Percentiles rank a stretch among this genome's conserved stretches.
phyloP scores from a whole-genome alignment of 2,888 invertebrate species.

The Drosophila koepferae region DNA sequence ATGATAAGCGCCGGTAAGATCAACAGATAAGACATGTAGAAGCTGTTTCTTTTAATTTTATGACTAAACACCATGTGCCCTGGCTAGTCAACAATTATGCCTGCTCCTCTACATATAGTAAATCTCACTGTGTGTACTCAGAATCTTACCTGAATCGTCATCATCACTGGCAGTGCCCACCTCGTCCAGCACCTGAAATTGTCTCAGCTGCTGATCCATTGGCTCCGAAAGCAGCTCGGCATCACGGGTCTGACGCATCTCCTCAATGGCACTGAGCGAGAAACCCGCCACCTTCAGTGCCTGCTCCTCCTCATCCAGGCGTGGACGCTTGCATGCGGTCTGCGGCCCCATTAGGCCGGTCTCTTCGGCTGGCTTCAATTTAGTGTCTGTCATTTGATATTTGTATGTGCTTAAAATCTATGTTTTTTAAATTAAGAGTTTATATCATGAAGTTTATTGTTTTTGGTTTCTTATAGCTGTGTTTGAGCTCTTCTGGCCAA shows the following conservation, averaged over 20 bases:
- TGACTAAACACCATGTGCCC: constrained; percentile 12
- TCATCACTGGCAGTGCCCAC: constrained; percentile 86
- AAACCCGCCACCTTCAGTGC: constrained; percentile 82
- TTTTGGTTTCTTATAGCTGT: constrained; percentile 62
- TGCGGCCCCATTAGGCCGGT: not conserved
- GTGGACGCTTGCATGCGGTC: constrained; percentile 42
- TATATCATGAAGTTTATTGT: not conserved
- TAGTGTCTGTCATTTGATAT: constrained; percentile 34
- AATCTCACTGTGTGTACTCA: constrained; percentile 3
- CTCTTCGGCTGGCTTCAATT: constrained; percentile 1
- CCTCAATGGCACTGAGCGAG: constrained; percentile 83
- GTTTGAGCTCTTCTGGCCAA: constrained; percentile 82
- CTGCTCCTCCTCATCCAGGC: constrained; percentile 63
- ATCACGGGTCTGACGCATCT: constrained; percentile 80
- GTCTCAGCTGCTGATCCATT: constrained; percentile 85
- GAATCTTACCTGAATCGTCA: constrained; percentile 76
- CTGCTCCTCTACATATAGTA: not conserved
- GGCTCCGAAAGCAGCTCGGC: constrained; percentile 74
- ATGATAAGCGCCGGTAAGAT: constrained; percentile 63
- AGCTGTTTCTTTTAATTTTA: constrained; percentile 36
- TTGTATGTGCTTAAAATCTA: constrained; percentile 30
- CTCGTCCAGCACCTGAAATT: constrained; percentile 89
- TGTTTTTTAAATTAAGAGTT: constrained; percentile 12
- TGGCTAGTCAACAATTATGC: constrained; percentile 10
- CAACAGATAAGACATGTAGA: constrained; percentile 55